These are phyloP conservation scores for Bombus haemorrhoidalis DNA, from an alignment of 1,140 invertebrate genomes.

Conservation along the genomic window DNA sequence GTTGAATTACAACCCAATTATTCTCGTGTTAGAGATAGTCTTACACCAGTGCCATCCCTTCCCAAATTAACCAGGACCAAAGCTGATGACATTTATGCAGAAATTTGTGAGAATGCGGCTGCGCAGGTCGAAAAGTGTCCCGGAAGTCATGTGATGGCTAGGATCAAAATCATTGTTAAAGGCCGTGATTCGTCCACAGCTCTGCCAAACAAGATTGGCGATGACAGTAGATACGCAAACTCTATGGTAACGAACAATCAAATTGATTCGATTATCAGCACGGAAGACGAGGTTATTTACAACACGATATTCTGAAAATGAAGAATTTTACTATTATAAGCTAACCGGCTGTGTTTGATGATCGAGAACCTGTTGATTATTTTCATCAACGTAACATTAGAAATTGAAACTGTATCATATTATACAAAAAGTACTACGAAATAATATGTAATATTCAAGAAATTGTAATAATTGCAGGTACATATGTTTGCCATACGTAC, in stretches of 20 bases:
- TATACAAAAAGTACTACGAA: slow-evolving; percentile 27
- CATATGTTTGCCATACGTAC: slow-evolving; percentile 61
- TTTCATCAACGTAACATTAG: slow-evolving; percentile 22
- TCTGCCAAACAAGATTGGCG: slow-evolving; percentile 46
- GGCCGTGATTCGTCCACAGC: slow-evolving; percentile 53
- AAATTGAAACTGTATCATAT: slow-evolving; percentile 59
- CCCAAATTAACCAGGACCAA: slow-evolving; percentile 69
- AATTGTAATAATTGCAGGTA: slow-evolving; percentile 53
- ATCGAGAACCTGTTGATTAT: slow-evolving; percentile 39
- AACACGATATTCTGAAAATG: slow-evolving; percentile 78
- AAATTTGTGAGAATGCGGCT: slow-evolving; percentile 77
- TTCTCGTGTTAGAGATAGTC: slow-evolving; percentile 76
- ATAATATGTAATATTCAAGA: slow-evolving; percentile 43
- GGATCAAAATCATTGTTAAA: slow-evolving; percentile 79
- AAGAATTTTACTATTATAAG: slow-evolving; percentile 17
- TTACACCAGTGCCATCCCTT: slow-evolving; percentile 72
- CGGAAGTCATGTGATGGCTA: slow-evolving; percentile 79
- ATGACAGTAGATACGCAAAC: slow-evolving; percentile 74
- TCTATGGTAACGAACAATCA: slow-evolving; percentile 75
- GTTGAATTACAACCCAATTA: slow-evolving; percentile 78
- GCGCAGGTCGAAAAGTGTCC: slow-evolving; percentile 71
- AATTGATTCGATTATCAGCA: slow-evolving; percentile 76
- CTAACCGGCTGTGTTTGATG: slow-evolving; percentile 62
- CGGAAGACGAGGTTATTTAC: slow-evolving; percentile 79
- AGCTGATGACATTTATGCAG: slow-evolving; percentile 79